These are phyloP conservation scores for Sebastes umbrosus DNA, from an alignment of 2,797 vertebrate genomes.

Conservation along the genomic window DNA sequence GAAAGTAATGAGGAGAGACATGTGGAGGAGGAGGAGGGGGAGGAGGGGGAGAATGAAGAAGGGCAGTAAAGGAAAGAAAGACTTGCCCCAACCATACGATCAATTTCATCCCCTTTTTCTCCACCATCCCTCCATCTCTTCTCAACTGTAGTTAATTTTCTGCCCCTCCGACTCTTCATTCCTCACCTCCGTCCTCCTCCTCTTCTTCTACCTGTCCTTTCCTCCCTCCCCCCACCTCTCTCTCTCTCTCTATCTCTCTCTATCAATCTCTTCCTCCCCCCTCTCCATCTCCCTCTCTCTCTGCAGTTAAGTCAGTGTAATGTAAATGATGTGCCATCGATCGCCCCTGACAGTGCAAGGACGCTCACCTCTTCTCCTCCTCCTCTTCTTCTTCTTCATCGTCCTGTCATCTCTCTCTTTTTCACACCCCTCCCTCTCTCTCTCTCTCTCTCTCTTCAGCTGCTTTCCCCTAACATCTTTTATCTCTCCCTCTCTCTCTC, in stretches of 20 bases:
- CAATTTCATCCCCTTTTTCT: constrained; percentile 17
- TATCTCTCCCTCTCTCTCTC: constrained; percentile 45
- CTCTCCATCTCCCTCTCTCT: constrained; percentile 36
- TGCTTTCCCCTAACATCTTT: constrained; percentile 63
- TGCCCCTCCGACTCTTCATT: constrained; percentile 41
- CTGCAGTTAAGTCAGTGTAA: constrained; percentile 78
- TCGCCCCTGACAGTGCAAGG: constrained; percentile 81
- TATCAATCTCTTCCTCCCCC: constrained; percentile 31
- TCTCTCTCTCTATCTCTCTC: constrained; percentile 13
- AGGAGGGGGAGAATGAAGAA: not conserved
- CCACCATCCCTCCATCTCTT: constrained; percentile 43
- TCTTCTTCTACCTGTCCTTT: constrained; percentile 36
- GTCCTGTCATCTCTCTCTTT: constrained; percentile 66
- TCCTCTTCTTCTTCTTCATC: constrained; percentile 53
- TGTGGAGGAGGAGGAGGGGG: not conserved
- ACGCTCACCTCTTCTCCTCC: constrained; percentile 76
- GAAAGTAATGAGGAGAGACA: constrained; percentile 36
- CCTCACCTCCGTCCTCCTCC: constrained; percentile 21
- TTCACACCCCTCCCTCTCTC: constrained; percentile 47
- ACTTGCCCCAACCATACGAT: constrained; percentile 39
- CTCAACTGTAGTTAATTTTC: constrained; percentile 66
- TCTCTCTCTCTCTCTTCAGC: constrained; percentile 16
- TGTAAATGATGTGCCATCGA: constrained; percentile 83
- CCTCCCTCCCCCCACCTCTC: not conserved
- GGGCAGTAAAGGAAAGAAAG: not conserved